Percentiles rank a stretch among this genome's conserved stretches.
Conservation (phyloP, 2,888 invertebrate species). For the Choreutis nemorana region DNA sequence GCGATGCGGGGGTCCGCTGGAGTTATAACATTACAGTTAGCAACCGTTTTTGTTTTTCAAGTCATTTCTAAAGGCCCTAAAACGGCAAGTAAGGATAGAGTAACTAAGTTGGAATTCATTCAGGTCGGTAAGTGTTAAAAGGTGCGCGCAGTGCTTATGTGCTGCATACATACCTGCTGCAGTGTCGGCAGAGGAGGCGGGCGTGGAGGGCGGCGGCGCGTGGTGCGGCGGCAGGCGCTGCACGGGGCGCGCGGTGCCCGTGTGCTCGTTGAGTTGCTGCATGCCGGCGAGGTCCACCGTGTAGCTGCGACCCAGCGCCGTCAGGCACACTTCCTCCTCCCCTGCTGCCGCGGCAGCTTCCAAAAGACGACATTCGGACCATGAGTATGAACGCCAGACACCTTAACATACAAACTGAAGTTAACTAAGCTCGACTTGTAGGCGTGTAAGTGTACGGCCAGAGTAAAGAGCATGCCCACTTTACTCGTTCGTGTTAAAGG, state of each 20-base stretch:
- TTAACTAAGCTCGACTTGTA: too few species aligned
- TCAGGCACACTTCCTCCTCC: constrained; percentile 94
- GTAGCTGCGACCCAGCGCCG: constrained; percentile 91
- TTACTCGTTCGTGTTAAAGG: too few species aligned
- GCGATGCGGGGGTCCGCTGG: constrained; percentile 53
- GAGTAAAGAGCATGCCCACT: too few species aligned
- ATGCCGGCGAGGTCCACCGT: constrained; percentile 96
- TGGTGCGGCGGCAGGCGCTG: constrained; percentile 76
- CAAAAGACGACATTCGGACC: constrained; percentile 92
- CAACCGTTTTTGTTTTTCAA: too few species aligned
- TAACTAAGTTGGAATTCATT: too few species aligned
- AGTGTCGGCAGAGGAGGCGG: constrained; percentile 15
- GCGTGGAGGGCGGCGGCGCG: constrained; percentile 16
- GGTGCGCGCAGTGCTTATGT: constrained; percentile 60
- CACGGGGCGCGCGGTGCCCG: constrained; percentile 92
- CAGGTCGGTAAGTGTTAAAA: constrained; percentile 17
- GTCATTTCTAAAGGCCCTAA: too few species aligned
- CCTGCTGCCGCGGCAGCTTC: constrained; percentile 94
- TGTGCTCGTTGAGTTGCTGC: constrained; percentile 99
- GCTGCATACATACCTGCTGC: constrained; percentile 13
- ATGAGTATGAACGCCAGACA: constrained; percentile 91
- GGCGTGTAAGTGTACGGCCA: too few species aligned
- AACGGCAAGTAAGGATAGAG: too few species aligned
- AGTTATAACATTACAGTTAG: too few species aligned
- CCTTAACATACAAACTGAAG: too few species aligned